Conservation (phyloP, 2,797 vertebrate genomes). For the Halcyon badia region DNA sequence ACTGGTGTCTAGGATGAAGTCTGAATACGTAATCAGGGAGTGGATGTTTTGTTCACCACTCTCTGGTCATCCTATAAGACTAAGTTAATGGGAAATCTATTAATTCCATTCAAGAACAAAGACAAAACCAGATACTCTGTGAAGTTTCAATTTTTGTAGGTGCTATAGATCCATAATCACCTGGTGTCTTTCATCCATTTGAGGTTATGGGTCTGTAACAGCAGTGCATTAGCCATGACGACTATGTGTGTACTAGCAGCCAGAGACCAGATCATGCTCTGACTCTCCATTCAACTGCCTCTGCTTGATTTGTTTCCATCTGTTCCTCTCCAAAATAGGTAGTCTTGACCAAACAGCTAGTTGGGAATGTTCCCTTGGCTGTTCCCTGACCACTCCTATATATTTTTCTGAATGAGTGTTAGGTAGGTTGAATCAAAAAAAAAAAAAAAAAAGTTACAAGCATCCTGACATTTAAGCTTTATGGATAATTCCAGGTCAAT, state of each 20-base stretch:
- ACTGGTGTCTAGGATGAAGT: background rate
- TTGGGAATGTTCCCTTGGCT: background rate
- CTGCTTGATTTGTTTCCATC: background rate
- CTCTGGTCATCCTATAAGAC: background rate
- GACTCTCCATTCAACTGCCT: background rate
- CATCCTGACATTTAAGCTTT: background rate
- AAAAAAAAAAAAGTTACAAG: background rate
- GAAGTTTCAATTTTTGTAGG: background rate
- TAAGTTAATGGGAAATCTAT: background rate
- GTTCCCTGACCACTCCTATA: background rate
- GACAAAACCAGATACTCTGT: background rate
- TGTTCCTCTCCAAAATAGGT: background rate
- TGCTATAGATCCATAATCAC: background rate
- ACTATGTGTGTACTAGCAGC: background rate
- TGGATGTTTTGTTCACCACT: background rate
- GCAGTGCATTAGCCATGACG: fast-evolving
- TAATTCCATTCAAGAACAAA: background rate
- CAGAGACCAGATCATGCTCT: background rate
- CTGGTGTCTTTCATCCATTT: background rate
- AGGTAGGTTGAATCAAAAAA: background rate
- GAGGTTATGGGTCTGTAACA: background rate
- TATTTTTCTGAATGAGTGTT: background rate
- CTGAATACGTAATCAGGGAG: background rate
- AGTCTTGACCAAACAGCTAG: background rate
- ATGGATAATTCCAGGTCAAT: background rate